Base-by-base conservation (phyloP, 2,113 vertebrate genomes). In the Microtus richardsoni region DNA sequence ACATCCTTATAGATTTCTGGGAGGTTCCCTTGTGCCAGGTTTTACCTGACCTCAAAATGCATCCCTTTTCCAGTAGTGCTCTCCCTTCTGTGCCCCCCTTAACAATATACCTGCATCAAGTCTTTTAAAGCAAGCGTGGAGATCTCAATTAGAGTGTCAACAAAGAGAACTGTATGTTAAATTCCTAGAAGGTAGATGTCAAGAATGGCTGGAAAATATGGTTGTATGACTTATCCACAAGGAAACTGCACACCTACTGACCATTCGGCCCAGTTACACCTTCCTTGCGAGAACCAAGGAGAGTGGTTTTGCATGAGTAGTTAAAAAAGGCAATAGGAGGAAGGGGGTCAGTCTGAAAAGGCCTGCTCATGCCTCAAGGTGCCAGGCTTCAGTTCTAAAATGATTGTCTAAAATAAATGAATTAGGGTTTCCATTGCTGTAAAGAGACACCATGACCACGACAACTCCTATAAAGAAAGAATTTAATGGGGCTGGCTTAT, bases 201-300 rank as follows among this genome's bases (percentile, higher is more conserved):
- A 66, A 41, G 44, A 91, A 14, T 36, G 21, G 6, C 66, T 70
- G 4, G 47, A 39, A 47, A 17, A 41, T 70, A 74, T 39, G 26
- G 47, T 11, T 30, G 33, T 41, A n/a, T 26, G 44, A 7, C 22
- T 19, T 52, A 58, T 39, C 16, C 47, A 68, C 16, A 28, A 70
- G 52, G 41, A 87, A 36, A 4, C 2, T 68, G 7, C 28, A 30
- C 2, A 39, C 4, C 17, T n/a, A 19, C 60, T n/a, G 77, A 58
- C 26, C 19, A 3, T 17, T 60, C 36, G 0, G 1, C 36, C 13
- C 19, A 5, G 3, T 7, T 33, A 22, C 6, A 10, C 21, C 26
- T 83, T 41, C 79, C 28, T 21, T 7, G 64, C 24, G 3, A 86
- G 39, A 68, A 86, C 11, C 21, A 44, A 49, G 28, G 62, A 41